Base-by-base conservation (phyloP, 2,888 invertebrate species). In the Leptogaster cylindrica region DNA sequence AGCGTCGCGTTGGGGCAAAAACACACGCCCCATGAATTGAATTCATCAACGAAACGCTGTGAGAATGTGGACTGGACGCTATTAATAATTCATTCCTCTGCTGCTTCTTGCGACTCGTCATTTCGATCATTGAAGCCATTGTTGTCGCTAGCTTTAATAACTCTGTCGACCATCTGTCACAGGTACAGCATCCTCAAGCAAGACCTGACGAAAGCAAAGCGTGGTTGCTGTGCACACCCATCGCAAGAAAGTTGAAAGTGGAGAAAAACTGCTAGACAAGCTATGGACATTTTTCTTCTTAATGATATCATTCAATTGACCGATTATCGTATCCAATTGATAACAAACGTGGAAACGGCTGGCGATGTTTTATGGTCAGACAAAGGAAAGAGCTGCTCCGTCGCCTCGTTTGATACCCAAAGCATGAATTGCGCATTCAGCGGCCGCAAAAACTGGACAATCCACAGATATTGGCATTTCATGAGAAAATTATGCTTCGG, bases 41-140 rank as follows among this genome's bases (percentile, higher is more conserved):
- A 41, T 36, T 58, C 65, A 67, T 67, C 65, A 50, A 67, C 61
- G 67, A 67, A 67, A 65, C 67, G 67, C 67, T 69, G 67, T 69
- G 69, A 67, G 69, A 69, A 69, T 65, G 51, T 48, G 41, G 65
- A 67, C 58, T 51, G 33, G 61, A 58, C 46, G 58, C 58, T 67
- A 69, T 69, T 58, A 69, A 69, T 69, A 69, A 69, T 69, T 69
- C 69, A 69, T 69, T 67, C 48, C n/a, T n/a, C n/a, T 39, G 16
- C 50, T 8, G 14, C 52, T 65, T 65, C 58, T 68, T 68, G 41
- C n/a, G 23, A 36, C 51, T 28, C 14, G 41, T 33, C 55, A 65
- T 65, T 65, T 50, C 46, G 61, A 51, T 48, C 28, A n/a, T n/a
- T n/a, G 46, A 12, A 36, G 50, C 51, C 39, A 48, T 50, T 51